phyloP scores from a whole-genome alignment of 2,113 vertebrate species.

The Psittacula cyanocephala region DNA sequence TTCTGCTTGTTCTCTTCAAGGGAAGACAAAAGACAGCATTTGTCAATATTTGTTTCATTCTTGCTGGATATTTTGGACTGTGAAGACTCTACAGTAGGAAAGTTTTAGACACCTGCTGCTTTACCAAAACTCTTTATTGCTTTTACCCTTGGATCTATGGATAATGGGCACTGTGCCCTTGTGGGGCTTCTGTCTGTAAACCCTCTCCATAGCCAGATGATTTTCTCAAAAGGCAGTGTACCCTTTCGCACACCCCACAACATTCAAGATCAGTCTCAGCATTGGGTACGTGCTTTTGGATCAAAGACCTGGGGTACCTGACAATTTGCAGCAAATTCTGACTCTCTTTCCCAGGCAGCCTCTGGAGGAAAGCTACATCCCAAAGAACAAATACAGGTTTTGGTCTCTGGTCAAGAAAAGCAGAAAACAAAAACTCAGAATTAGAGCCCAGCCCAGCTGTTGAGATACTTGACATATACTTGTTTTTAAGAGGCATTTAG shows the following conservation, averaged over 20 bases:
- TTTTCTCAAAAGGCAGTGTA: fast-evolving
- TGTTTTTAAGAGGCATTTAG: background rate
- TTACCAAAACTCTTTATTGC: background rate
- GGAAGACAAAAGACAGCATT: background rate
- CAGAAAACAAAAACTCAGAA: background rate
- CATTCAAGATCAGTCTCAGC: background rate
- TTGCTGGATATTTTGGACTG: background rate
- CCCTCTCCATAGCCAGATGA: background rate
- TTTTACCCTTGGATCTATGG: background rate
- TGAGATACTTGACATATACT: background rate
- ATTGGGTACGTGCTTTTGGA: background rate
- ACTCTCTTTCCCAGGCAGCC: background rate
- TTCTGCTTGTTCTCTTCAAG: background rate
- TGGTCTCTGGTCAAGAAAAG: background rate
- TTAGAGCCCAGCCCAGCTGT: background rate
- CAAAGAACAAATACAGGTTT: background rate
- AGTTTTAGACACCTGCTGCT: background rate
- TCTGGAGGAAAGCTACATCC: background rate
- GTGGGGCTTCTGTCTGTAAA: background rate
- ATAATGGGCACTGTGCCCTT: background rate
- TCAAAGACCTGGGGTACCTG: background rate
- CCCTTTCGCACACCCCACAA: fast-evolving
- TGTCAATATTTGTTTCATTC: background rate
- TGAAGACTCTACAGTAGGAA: background rate
- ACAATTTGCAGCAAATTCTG: background rate